Conservation (phyloP, 2,888 invertebrate genomes). For the Scaptomyza tumidula region DNA sequence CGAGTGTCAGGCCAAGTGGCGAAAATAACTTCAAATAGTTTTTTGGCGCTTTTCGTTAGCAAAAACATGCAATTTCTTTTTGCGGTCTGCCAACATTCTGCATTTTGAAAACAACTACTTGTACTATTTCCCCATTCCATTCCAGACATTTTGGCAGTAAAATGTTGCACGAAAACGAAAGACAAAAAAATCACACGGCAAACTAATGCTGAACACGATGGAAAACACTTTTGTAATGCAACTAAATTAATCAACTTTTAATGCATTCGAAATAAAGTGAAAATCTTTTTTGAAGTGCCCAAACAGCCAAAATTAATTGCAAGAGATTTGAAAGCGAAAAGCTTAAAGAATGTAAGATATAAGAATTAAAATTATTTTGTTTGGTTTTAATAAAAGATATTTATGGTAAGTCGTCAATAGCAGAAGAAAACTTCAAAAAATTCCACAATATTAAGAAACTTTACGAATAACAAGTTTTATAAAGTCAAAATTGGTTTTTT, state of each 20-base stretch:
- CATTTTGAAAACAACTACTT: slow-evolving; percentile 20
- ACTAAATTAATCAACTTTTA: slow-evolving; percentile 65
- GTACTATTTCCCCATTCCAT: slow-evolving; percentile 47
- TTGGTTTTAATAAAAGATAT: not conserved
- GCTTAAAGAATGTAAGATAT: not conserved
- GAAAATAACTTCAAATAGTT: slow-evolving; percentile 81
- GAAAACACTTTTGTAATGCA: slow-evolving; percentile 69
- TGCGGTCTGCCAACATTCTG: slow-evolving; percentile 43
- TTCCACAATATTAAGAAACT: no score
- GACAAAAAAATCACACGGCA: slow-evolving; percentile 53
- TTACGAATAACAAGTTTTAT: no score
- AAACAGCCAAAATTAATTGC: not conserved
- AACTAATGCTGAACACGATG: slow-evolving; percentile 77
- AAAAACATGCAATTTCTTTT: slow-evolving; percentile 61
- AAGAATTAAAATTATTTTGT: no score
- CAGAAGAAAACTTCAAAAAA: no score
- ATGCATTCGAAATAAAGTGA: slow-evolving; percentile 42
- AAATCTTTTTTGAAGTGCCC: slow-evolving; percentile 3
- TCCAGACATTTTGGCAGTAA: slow-evolving; percentile 41
- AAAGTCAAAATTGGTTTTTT: no score
- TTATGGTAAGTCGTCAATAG: no score
- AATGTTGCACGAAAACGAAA: slow-evolving; percentile 28
- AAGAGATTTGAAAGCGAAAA: not conserved
- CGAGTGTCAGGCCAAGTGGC: slow-evolving; percentile 79
- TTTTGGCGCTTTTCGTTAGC: slow-evolving; percentile 19